phyloP scores from a whole-genome alignment of 2,888 invertebrate genomes.

The Acrocera orbiculus region DNA sequence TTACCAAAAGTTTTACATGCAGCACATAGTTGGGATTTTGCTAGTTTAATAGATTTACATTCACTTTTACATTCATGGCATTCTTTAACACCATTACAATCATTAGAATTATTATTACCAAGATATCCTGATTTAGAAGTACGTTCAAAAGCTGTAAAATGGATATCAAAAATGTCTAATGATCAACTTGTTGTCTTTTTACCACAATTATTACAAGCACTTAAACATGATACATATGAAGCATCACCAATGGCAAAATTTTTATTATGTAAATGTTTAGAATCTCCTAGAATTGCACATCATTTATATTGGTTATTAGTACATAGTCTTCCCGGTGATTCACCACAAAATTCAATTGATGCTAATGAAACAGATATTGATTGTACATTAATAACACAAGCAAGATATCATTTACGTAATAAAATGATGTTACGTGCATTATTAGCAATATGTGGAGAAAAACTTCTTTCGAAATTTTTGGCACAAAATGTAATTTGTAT shows the following conservation, averaged over 20 bases:
- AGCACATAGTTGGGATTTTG: slow-evolving; percentile 83
- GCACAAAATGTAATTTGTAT: slow-evolving; percentile 76
- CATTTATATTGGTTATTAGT: slow-evolving; percentile 85
- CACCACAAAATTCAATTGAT: slow-evolving; percentile 51
- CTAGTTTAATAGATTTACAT: slow-evolving; percentile 70
- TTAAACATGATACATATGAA: slow-evolving; percentile 82
- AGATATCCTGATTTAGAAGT: slow-evolving; percentile 87
- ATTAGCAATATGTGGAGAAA: slow-evolving; percentile 68
- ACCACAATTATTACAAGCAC: slow-evolving; percentile 83
- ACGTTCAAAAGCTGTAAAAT: slow-evolving; percentile 63
- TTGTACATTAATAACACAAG: slow-evolving; percentile 46
- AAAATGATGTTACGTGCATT: slow-evolving; percentile 75
- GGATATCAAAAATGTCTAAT: slow-evolving; percentile 61
- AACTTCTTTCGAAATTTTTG: slow-evolving; percentile 58
- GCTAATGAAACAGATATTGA: slow-evolving; percentile 32
- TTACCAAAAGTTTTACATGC: slow-evolving; percentile 72
- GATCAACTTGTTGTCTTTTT: slow-evolving; percentile 83
- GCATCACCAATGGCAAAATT: slow-evolving; percentile 70
- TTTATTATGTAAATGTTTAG: slow-evolving; percentile 62
- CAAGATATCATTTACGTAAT: slow-evolving; percentile 57
- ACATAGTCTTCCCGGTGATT: slow-evolving; percentile 62
- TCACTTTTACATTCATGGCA: slow-evolving; percentile 77
- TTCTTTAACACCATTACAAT: slow-evolving; percentile 69
- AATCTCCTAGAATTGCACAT: slow-evolving; percentile 83
- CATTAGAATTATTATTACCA: slow-evolving; percentile 80